Evolutionary conservation across 2,113 vertebrate genomes (phyloP), one percentile per base, ranked within the genome.

Genomic region (Neolamprologus variostigma): DNA sequence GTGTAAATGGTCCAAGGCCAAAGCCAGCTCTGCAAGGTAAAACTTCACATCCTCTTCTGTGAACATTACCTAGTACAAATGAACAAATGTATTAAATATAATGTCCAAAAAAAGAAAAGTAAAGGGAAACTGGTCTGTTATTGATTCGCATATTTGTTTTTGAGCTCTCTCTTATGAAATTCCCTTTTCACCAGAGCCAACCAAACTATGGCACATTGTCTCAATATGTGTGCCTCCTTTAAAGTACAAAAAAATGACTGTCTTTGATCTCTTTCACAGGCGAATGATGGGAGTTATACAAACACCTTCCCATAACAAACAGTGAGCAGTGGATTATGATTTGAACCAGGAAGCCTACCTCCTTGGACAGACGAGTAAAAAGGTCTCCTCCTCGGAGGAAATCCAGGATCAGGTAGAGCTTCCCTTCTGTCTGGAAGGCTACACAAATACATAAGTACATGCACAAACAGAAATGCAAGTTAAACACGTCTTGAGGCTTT

Each of bases 11-110:
- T 99, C 98, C 97, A 99, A 96, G 91, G 99, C 99, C 95, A 99
- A 97, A 59, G 98, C 99, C 96, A 99, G 93, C 96, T 99, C 98
- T 89, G 98, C 99, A 91, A 99, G 96, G 93, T 99, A 99, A 96
- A 99, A 99, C 96, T 99, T 99, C 89, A 99, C 99, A 93, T 99
- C 99, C 3, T 99, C 98, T 88, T 99, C 99, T 88, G 99, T 99
- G 96, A 99, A 99, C 99, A 99, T 99, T 55, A 99, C 99, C 99
- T 99, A 26, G 2, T 90, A 80, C 50, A 84, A 53, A 88, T 12
- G 61, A 14, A 81, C 4, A 83, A 4, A 17, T 31, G 9, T 17
- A 68, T 50, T 31, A 19, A 19, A 14, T 6, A 51, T n/a, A 78
- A 51, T 51, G 45, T 78, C 17, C 4, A n/a, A 50, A 47, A 47